These are phyloP conservation scores for Suncus etruscus DNA, from an alignment of 2,113 vertebrate species.

Conservation along the genomic window DNA sequence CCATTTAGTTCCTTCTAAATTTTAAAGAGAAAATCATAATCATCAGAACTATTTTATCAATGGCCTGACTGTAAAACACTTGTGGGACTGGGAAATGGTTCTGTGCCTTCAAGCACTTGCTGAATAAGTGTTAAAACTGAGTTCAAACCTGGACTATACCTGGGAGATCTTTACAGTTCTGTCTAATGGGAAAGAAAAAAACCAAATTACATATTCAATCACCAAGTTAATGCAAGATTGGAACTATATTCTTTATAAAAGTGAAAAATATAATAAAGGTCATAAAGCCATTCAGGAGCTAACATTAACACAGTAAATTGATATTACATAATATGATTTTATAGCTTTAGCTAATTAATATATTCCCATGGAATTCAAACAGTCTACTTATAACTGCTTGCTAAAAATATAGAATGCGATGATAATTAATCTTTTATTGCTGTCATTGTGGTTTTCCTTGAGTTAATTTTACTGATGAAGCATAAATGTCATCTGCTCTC, in stretches of 20 bases:
- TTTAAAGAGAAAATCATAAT: background rate
- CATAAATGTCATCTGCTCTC: background rate
- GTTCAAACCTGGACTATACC: too few relatives aligned
- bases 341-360: background rate
- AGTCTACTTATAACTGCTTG: background rate
- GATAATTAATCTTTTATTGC: slow-evolving; percentile 4
- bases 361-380: background rate
- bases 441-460: slow-evolving; percentile 9
- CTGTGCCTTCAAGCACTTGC: too few relatives aligned
- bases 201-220: background rate
- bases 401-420: background rate
- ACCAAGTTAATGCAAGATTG: background rate
- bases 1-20: background rate
- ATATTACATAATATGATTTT: background rate
- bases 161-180: too few relatives aligned
- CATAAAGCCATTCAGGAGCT: background rate
- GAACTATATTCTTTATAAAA: background rate
- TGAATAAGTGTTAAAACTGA: too few relatives aligned
- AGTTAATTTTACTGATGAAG: background rate
- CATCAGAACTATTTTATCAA: background rate
- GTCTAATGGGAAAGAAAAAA: too few relatives aligned
- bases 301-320: too few relatives aligned
- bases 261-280: background rate
- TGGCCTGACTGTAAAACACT: background rate
- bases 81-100: too few relatives aligned